A percentile compares a stretch with the other conserved stretches of the same genome.
phyloP scores from a whole-genome alignment of 2,888 invertebrate genomes.

The Troides aeacus region DNA sequence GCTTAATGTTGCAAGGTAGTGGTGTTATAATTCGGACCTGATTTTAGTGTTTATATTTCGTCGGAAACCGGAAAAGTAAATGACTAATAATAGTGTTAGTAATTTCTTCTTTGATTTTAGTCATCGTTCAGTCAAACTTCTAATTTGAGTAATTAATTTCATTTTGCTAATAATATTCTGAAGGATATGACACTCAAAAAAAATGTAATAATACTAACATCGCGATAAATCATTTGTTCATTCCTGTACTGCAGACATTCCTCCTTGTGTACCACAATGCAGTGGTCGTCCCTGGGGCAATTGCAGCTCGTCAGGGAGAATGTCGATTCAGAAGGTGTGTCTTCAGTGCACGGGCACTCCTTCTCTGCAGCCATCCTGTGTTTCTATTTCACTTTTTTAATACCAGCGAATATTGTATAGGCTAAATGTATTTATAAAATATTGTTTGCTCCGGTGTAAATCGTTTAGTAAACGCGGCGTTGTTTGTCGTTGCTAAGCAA shows the following conservation, averaged over 20 bases:
- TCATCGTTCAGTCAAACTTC: too few relatives aligned
- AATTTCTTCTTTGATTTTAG: too few relatives aligned
- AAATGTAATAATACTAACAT: slow-evolving; percentile 43
- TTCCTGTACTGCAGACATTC: slow-evolving; percentile 58
- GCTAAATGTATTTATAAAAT: slow-evolving; percentile 7
- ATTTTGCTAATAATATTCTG: too few relatives aligned
- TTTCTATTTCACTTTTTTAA: neutral
- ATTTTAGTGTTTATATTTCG: too few relatives aligned
- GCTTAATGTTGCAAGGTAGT: too few relatives aligned
- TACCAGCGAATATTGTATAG: neutral
- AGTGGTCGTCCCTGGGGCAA: slow-evolving; percentile 60
- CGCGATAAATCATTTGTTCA: slow-evolving; percentile 55
- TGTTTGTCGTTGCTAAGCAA: slow-evolving; percentile 31
- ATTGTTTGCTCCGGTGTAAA: slow-evolving; percentile 2
- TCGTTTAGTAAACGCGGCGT: slow-evolving; percentile 1
- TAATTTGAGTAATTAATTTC: too few relatives aligned
- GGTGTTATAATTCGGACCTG: too few relatives aligned
- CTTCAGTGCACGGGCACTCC: slow-evolving; percentile 50
- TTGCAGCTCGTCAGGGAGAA: slow-evolving; percentile 45
- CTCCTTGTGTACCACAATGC: slow-evolving; percentile 55
- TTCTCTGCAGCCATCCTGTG: slow-evolving; percentile 32
- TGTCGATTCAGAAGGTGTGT: slow-evolving; percentile 36
- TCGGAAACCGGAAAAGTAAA: too few relatives aligned
- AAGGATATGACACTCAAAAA: neutral
- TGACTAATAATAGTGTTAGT: too few relatives aligned